Conservation (phyloP, 2,113 vertebrate species). For the Psammodynastes pulverulentus region DNA sequence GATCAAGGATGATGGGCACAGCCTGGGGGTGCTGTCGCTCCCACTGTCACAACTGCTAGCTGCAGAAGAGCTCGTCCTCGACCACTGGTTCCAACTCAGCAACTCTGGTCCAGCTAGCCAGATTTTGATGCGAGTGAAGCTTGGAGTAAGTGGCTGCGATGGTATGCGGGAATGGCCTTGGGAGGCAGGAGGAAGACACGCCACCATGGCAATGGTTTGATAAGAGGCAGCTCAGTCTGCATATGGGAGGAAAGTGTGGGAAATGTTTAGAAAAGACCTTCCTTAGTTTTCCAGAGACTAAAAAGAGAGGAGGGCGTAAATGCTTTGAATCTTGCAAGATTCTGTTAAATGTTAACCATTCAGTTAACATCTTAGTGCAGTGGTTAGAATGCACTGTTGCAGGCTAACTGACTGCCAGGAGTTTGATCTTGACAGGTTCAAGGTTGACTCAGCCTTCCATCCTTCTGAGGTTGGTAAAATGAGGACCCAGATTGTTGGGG, state of each 20-base stretch:
- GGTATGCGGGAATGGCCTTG: background rate
- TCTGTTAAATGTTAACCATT: background rate
- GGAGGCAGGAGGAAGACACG: background rate
- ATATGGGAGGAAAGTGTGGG: background rate
- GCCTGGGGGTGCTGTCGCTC: slow-evolving; percentile 74
- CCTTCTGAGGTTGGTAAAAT: background rate
- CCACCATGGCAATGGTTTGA: background rate
- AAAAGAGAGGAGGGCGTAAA: background rate
- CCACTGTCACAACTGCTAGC: slow-evolving; percentile 76
- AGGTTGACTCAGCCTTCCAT: background rate
- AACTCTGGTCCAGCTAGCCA: slow-evolving; percentile 75
- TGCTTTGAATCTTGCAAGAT: background rate
- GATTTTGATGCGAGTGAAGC: slow-evolving; percentile 78
- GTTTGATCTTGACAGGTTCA: background rate
- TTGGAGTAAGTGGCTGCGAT: slow-evolving; percentile 73
- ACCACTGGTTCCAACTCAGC: slow-evolving; percentile 79
- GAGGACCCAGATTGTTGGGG: background rate
- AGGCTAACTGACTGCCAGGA: background rate
- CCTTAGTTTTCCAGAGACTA: background rate
- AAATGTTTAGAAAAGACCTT: background rate
- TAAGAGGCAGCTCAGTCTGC: background rate
- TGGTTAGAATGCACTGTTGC: background rate
- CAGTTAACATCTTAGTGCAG: background rate
- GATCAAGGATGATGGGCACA: slow-evolving; percentile 63
- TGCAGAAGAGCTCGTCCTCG: slow-evolving; percentile 73